Conservation (phyloP, 2,797 vertebrate genomes). For the Catharus ustulatus region DNA sequence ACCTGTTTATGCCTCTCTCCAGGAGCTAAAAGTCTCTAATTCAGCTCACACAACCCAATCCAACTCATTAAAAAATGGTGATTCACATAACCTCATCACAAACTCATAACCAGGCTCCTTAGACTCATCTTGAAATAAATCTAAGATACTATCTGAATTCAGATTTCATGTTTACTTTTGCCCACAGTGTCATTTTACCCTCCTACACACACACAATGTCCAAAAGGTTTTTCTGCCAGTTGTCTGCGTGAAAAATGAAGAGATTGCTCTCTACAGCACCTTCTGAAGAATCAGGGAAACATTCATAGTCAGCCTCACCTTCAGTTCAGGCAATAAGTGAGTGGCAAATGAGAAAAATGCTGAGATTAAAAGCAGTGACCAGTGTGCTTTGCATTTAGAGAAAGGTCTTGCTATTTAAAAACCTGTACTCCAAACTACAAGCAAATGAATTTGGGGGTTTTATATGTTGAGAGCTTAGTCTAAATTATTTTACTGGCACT, state of each 20-base stretch:
- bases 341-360: neutral
- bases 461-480: neutral
- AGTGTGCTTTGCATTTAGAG: neutral
- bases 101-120: neutral
- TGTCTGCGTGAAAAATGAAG: neutral
- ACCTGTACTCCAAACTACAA: neutral
- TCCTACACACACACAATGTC: neutral
- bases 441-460: neutral
- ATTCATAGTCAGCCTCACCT: neutral
- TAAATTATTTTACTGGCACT: neutral
- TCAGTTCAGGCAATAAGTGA: neutral
- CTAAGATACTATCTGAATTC: neutral
- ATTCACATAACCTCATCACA: neutral
- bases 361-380: neutral
- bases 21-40: neutral
- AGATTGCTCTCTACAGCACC: neutral
- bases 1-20: neutral
- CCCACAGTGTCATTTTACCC: neutral
- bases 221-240: neutral
- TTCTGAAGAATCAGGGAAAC: neutral
- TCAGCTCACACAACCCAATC: neutral
- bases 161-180: neutral
- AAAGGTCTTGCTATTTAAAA: neutral
- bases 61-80: neutral
- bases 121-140: neutral